Evolutionary conservation across 1,140 invertebrate species (phyloP).

Genomic region (Pemphigus obesinymphae): DNA sequence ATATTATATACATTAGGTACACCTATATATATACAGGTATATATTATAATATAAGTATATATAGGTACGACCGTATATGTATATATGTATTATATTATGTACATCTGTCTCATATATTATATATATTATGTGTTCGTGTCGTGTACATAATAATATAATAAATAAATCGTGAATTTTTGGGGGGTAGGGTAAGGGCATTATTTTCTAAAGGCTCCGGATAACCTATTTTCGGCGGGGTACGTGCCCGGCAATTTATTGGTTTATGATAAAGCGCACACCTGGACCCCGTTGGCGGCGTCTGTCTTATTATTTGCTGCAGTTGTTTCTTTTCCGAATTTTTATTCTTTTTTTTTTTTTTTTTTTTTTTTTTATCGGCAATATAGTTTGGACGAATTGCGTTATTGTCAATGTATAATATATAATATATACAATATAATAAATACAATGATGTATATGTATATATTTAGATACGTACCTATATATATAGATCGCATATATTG

Average conservation of each 20-base stretch:
- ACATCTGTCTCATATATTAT: neutral
- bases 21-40: neutral
- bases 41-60: neutral
- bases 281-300: neutral
- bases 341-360: neutral
- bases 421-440: neutral
- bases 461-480: neutral
- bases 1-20: neutral
- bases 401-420: neutral
- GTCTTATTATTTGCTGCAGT: neutral
- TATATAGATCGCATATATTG: neutral
- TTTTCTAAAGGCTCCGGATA: neutral
- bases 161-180: neutral
- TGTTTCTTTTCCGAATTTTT: too few relatives aligned
- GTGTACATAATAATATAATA: too few relatives aligned
- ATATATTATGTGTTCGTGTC: too few relatives aligned
- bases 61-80: neutral
- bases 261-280: constrained; percentile 8
- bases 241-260: constrained; percentile 16
- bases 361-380: neutral
- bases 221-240: constrained; percentile 9
- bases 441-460: neutral
- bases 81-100: neutral
- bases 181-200: neutral
- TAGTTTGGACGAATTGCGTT: constrained; percentile 2